Evolutionary conservation across 2,888 invertebrate species (phyloP).

Genomic region (Protophormia terraenovae): DNA sequence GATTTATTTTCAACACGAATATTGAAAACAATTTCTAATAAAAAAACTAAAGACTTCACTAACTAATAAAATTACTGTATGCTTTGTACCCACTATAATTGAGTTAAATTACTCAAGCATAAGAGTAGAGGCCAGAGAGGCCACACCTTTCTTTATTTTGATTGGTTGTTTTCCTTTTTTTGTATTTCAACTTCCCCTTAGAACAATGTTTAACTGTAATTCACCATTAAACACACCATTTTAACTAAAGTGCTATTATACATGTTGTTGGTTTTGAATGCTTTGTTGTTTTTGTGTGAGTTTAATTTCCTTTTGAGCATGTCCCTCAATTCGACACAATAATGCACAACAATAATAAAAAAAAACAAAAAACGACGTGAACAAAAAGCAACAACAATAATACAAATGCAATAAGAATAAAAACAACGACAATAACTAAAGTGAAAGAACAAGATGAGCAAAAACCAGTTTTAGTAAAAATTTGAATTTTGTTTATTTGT

Average conservation of each 20-base stretch:
- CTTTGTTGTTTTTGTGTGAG: slow-evolving; percentile 24
- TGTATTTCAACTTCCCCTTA: slow-evolving; percentile 69
- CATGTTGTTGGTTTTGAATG: background rate
- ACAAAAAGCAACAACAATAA: background rate
- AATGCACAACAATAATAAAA: slow-evolving; percentile 10
- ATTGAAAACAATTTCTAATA: background rate
- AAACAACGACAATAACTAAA: slow-evolving; percentile 20
- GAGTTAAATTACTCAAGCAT: background rate
- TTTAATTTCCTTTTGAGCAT: slow-evolving; percentile 59
- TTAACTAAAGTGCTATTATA: slow-evolving; percentile 11
- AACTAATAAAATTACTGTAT: background rate
- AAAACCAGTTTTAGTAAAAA: slow-evolving; percentile 59
- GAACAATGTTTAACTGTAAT: slow-evolving; percentile 35
- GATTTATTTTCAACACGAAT: no score
- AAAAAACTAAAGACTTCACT: background rate
- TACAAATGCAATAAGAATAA: slow-evolving; percentile 28
- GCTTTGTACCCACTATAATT: background rate
- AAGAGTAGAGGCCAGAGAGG: slow-evolving; percentile 41
- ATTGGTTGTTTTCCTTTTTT: slow-evolving; percentile 77
- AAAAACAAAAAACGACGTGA: background rate
- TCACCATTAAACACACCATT: slow-evolving; percentile 66
- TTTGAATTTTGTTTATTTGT: slow-evolving; percentile 67
- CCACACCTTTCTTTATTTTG: slow-evolving; percentile 74
- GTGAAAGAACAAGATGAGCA: background rate
- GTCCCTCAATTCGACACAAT: slow-evolving; percentile 16